These are phyloP conservation scores for Orchestes rusci DNA, from an alignment of 2,888 invertebrate species.

Conservation along the genomic window DNA sequence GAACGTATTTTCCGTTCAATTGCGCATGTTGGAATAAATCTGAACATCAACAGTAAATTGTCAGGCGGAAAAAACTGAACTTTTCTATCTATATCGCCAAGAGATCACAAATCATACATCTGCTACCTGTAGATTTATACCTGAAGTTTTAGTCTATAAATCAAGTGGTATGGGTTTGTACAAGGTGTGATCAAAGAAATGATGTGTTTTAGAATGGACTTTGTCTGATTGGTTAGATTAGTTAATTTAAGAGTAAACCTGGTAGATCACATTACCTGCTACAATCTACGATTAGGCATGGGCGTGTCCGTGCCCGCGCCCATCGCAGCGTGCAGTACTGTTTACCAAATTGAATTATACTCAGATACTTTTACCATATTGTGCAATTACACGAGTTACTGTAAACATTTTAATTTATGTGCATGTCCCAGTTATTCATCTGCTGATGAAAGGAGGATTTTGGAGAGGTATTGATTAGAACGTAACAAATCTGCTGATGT, in stretches of 20 bases:
- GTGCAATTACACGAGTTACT: too few relatives aligned
- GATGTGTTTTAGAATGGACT: background rate
- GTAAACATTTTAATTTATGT: too few relatives aligned
- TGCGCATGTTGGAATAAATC: too few relatives aligned
- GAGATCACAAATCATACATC: constrained; percentile 22
- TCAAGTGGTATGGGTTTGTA: constrained; percentile 7
- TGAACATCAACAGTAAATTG: too few relatives aligned
- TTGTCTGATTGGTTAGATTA: background rate
- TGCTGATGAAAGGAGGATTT: too few relatives aligned
- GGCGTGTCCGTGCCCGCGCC: constrained; percentile 34
- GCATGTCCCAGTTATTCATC: too few relatives aligned
- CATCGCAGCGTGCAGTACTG: constrained; percentile 28
- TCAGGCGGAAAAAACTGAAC: too few relatives aligned
- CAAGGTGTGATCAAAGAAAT: background rate
- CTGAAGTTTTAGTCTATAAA: constrained; percentile 17
- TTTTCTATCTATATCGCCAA: too few relatives aligned
- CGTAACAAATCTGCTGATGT: too few relatives aligned
- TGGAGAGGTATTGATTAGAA: too few relatives aligned
- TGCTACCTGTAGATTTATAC: constrained; percentile 23
- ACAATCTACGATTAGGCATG: constrained; percentile 36
- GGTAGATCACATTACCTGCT: background rate
- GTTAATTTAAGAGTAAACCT: background rate
- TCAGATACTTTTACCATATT: constrained; percentile 15
- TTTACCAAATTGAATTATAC: constrained; percentile 32
- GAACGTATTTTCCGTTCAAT: too few relatives aligned